Conservation (phyloP, 1,140 invertebrate species). For the Hestina assimilis region DNA sequence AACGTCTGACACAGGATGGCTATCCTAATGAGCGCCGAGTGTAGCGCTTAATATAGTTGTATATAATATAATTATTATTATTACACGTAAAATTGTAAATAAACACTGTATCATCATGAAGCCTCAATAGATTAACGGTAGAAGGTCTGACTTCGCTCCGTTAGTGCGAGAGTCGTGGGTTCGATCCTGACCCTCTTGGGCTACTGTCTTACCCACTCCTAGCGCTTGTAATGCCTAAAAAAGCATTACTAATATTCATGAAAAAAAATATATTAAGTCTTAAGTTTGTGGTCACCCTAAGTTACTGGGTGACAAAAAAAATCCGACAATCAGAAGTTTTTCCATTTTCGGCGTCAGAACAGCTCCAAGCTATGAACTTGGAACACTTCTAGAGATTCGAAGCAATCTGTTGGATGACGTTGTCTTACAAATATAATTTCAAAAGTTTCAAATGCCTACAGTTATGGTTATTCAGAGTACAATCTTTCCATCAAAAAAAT, state of each 20-base stretch:
- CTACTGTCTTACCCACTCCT: too few species aligned
- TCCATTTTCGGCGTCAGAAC: constrained; percentile 25
- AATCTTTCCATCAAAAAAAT: too few species aligned
- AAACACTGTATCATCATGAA: too few species aligned
- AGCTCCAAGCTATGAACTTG: constrained; percentile 15
- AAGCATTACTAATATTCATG: background rate
- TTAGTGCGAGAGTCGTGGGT: too few species aligned
- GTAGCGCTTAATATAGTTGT: too few species aligned
- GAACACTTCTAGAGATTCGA: constrained; percentile 6
- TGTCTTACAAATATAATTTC: constrained; percentile 18
- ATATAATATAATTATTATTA: too few species aligned
- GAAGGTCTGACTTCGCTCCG: too few species aligned
- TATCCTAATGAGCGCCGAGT: too few species aligned
- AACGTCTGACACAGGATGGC: too few species aligned
- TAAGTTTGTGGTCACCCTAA: background rate
- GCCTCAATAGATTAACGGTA: too few species aligned
- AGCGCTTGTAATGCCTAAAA: background rate
- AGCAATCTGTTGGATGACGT: constrained; percentile 11
- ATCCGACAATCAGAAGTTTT: constrained; percentile 23
- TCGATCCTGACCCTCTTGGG: too few species aligned
- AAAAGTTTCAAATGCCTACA: background rate
- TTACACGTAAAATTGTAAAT: too few species aligned
- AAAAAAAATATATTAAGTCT: background rate
- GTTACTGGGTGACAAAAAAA: constrained; percentile 19
- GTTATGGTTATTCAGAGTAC: background rate